A percentile compares a stretch with the other conserved stretches of the same genome.
Conservation (phyloP, 2,888 invertebrate species). For the Nineta flava region DNA sequence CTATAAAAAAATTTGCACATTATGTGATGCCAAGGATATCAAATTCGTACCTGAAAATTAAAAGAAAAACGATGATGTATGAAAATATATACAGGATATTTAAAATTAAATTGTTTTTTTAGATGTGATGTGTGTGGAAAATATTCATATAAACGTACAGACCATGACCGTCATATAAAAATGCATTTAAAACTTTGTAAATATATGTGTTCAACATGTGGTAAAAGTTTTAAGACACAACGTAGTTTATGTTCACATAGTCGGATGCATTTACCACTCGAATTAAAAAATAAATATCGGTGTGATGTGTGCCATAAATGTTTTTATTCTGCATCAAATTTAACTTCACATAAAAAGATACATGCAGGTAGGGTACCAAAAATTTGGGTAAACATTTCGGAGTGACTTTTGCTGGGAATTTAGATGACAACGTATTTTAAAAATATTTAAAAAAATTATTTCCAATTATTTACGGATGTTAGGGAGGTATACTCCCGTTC, state of each 20-base stretch:
- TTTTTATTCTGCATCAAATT: conserved; percentile 39
- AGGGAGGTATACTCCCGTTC: too few relatives aligned
- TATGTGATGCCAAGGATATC: too few relatives aligned
- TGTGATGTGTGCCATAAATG: conserved; percentile 41
- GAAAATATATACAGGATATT: neutral
- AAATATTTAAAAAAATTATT: too few relatives aligned
- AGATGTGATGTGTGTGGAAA: conserved; percentile 38
- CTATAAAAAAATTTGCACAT: too few relatives aligned
- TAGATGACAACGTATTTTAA: conserved; percentile 32
- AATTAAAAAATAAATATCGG: conserved; percentile 36
- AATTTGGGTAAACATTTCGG: conserved; percentile 15
- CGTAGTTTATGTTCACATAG: conserved; percentile 36
- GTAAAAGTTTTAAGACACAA: conserved; percentile 37
- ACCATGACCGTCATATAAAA: conserved; percentile 31
- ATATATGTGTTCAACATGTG: conserved; percentile 35
- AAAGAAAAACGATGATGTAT: neutral
- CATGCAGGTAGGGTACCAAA: conserved; percentile 28
- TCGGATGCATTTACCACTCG: conserved; percentile 36
- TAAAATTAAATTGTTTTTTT: conserved; percentile 4
- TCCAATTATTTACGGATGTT: too few relatives aligned
- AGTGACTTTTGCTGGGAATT: conserved; percentile 38
- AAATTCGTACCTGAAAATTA: too few relatives aligned
- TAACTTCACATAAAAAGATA: conserved; percentile 38
- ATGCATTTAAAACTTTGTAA: conserved; percentile 34
- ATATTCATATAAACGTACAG: conserved; percentile 34